These are phyloP conservation scores for Argyresthia albistria DNA, from an alignment of 2,888 invertebrate genomes.

Conservation along the genomic window DNA sequence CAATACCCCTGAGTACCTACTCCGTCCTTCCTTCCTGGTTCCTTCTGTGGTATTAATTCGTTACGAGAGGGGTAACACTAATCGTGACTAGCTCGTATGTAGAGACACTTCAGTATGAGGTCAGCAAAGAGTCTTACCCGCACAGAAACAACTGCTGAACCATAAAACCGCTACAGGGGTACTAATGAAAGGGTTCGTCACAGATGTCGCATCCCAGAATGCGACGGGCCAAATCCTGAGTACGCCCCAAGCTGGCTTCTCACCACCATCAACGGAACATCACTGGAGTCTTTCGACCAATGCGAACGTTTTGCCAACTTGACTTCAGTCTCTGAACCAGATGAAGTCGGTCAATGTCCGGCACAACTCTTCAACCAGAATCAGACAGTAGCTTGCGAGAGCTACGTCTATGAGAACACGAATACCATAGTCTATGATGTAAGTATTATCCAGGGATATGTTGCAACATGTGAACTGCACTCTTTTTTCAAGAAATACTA, in stretches of 20 bases:
- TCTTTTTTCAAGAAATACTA: too few species aligned
- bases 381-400: constrained; percentile 26
- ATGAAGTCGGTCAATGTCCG: constrained; percentile 30
- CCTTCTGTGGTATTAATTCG: too few species aligned
- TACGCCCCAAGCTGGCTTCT: constrained; percentile 39
- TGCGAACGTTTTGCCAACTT: constrained; percentile 37
- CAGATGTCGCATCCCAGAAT: constrained; percentile 47
- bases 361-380: constrained; percentile 33
- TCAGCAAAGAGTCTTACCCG: not conserved
- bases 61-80: too few species aligned
- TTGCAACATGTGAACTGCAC: too few species aligned
- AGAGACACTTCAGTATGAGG: too few species aligned
- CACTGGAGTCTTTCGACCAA: constrained; percentile 31
- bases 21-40: too few species aligned
- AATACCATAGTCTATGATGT: constrained; percentile 56
- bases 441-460: too few species aligned
- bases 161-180: not conserved
- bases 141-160: not conserved
- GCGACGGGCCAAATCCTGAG: constrained; percentile 34
- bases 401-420: constrained; percentile 43
- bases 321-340: constrained; percentile 8
- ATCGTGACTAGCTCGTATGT: too few species aligned
- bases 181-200: constrained; percentile 12
- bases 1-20: too few species aligned
- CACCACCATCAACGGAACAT: constrained; percentile 37